Evolutionary conservation across 2,888 invertebrate genomes (phyloP).

Genomic region (Coenonympha arcania): DNA sequence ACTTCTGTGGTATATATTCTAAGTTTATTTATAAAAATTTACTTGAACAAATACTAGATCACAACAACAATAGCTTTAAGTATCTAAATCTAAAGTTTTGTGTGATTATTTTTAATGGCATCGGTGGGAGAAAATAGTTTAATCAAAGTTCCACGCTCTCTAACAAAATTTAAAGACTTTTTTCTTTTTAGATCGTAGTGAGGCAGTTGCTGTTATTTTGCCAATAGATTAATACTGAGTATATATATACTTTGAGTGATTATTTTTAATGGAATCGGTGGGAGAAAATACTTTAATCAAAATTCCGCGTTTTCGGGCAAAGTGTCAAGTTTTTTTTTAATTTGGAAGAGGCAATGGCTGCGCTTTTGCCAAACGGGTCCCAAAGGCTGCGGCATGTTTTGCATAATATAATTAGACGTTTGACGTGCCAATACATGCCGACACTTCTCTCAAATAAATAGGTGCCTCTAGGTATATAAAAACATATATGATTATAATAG

Average conservation of each 20-base stretch:
- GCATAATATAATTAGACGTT: constrained; percentile 22
- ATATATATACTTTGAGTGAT: constrained; percentile 26
- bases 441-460: background rate
- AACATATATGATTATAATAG: too few relatives aligned
- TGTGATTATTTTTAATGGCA: constrained; percentile 41
- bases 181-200: constrained; percentile 7
- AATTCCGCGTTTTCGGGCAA: constrained; percentile 5
- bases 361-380: constrained; percentile 3
- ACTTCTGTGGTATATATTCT: too few relatives aligned
- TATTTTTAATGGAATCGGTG: constrained; percentile 42
- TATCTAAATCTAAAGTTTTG: constrained; percentile 25
- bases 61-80: too few relatives aligned
- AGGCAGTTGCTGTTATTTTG: constrained; percentile 3
- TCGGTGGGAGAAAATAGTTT: constrained; percentile 35
- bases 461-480: constrained; percentile 3
- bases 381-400: constrained; percentile 13
- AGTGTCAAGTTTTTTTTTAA: constrained; percentile 10
- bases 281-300: constrained; percentile 30
- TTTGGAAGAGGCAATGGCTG: background rate
- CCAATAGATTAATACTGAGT: background rate
- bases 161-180: constrained; percentile 9
- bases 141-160: background rate
- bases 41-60: too few relatives aligned
- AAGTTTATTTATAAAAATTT: too few relatives aligned
- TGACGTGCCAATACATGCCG: constrained; percentile 19